A percentile compares a stretch with the other conserved stretches of the same genome.
Conservation (phyloP, 2,797 vertebrate genomes). For the Meda fulgida region DNA sequence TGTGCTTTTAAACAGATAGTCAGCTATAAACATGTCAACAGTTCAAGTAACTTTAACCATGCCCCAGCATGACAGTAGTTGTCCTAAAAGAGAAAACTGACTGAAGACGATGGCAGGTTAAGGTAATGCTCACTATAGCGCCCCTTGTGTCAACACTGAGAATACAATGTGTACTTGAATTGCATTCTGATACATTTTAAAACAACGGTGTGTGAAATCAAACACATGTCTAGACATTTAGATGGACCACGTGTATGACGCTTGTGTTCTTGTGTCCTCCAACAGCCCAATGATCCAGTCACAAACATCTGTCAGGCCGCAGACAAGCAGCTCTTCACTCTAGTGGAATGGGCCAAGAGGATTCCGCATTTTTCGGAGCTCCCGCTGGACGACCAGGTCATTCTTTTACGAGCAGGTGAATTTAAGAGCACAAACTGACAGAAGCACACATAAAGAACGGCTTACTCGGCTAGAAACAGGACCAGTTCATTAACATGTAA, state of each 20-base stretch:
- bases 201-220: background rate
- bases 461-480: background rate
- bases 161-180: background rate
- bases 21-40: background rate
- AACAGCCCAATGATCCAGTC: constrained; percentile 92
- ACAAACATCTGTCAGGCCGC: constrained; percentile 97
- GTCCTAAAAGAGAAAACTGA: background rate
- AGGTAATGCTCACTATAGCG: background rate
- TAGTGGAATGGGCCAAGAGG: constrained; percentile 97
- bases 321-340: constrained; percentile 96
- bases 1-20: background rate
- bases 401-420: constrained; percentile 93
- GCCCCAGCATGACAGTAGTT: background rate
- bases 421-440: constrained; percentile 10
- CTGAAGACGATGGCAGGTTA: background rate
- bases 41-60: constrained; percentile 7
- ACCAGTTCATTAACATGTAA: background rate
- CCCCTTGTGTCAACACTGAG: background rate
- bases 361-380: constrained; percentile 96
- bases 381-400: constrained; percentile 95
- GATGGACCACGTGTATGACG: background rate
- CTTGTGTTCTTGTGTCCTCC: constrained; percentile 46
- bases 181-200: background rate
- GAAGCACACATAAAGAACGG: background rate
- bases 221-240: background rate